Evolutionary conservation across 2,113 vertebrate species (phyloP).

Genomic region (Furnarius figulus): DNA sequence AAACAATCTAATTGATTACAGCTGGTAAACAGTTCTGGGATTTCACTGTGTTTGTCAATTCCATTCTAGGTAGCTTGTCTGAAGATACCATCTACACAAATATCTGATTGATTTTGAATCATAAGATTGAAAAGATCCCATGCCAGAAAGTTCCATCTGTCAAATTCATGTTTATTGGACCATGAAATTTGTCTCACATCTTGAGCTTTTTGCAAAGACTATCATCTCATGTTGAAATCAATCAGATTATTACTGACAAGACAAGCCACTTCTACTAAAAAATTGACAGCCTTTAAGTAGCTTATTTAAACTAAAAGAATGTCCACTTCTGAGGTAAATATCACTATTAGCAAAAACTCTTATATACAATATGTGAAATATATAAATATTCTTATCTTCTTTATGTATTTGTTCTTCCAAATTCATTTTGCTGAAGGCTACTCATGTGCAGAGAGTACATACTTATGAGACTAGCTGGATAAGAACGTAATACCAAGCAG

Average conservation of each 20-base stretch:
- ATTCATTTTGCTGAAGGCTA: not conserved
- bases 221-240: not conserved
- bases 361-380: not conserved
- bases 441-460: not conserved
- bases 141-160: slow-evolving; percentile 24
- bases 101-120: not conserved
- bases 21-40: not conserved
- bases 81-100: not conserved
- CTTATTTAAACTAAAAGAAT: not conserved
- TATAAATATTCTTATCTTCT: not conserved
- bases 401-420: not conserved
- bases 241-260: not conserved
- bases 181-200: slow-evolving; percentile 1
- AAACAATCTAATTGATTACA: not conserved
- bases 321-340: not conserved
- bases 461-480: not conserved
- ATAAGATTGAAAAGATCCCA: not conserved
- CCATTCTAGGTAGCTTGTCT: not conserved
- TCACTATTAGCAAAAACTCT: not conserved
- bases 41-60: not conserved
- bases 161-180: not conserved
- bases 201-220: not conserved
- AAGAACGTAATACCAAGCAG: not conserved
- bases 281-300: not conserved
- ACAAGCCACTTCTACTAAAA: not conserved